phyloP scores from a whole-genome alignment of 2,113 vertebrate species.

The Eira barbara region DNA sequence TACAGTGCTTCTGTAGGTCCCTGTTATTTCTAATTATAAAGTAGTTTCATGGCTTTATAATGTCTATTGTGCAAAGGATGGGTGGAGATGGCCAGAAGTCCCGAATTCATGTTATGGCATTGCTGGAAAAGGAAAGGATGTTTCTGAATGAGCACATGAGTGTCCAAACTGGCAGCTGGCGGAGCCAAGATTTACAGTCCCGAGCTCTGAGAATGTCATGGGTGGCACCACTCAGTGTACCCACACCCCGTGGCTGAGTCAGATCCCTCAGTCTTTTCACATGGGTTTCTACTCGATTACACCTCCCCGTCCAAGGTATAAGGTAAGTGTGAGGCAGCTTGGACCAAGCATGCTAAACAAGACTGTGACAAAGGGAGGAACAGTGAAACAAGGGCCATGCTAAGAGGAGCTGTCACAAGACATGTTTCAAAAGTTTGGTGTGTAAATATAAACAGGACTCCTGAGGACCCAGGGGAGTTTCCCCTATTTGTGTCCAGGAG shows the following conservation, averaged over 20 bases:
- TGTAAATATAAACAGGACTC: not conserved
- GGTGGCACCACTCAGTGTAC: too few relatives aligned
- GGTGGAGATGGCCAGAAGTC: not conserved
- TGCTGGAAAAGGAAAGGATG: not conserved
- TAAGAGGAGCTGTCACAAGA: not conserved
- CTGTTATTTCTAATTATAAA: constrained; percentile 13
- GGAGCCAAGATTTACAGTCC: not conserved
- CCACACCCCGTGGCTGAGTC: accelerated
- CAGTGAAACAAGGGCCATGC: not conserved
- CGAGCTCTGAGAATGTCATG: not conserved
- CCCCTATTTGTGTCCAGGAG: not conserved
- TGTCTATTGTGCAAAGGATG: not conserved
- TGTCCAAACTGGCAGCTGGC: not conserved
- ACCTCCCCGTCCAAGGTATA: not conserved
- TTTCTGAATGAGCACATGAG: not conserved
- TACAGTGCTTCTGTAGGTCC: not conserved
- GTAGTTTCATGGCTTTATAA: not conserved
- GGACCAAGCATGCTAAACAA: not conserved
- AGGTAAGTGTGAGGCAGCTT: not conserved
- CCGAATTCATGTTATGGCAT: not conserved
- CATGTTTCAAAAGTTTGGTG: not conserved
- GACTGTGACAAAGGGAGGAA: not conserved
- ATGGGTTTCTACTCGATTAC: not conserved
- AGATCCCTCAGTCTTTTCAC: not conserved
- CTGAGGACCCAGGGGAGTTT: not conserved